These are phyloP conservation scores for Pan paniscus DNA, from an alignment of 2,113 vertebrate species.

Conservation along the genomic window DNA sequence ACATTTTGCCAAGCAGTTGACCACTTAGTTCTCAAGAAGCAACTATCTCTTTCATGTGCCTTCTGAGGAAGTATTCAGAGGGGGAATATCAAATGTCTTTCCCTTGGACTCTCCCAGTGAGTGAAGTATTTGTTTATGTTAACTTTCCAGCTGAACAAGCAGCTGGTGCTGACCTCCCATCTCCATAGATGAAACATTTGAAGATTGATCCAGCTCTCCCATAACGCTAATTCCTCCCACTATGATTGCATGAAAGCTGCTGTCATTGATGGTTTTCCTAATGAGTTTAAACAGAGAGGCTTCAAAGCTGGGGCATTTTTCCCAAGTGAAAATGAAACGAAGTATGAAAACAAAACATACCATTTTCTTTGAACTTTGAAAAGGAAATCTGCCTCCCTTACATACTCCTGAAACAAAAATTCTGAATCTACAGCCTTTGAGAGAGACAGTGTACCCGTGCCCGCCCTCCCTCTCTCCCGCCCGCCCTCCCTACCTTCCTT, in stretches of 20 bases:
- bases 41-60: not conserved
- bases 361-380: not conserved
- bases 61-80: not conserved
- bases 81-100: not conserved
- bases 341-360: slow-evolving; percentile 69
- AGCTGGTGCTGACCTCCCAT: slow-evolving; percentile 47
- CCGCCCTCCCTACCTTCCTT: not conserved
- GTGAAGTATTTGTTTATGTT: slow-evolving; percentile 59
- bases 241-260: slow-evolving; percentile 61
- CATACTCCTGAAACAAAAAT: not conserved
- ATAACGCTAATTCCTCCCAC: slow-evolving; percentile 50
- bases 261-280: slow-evolving; percentile 49
- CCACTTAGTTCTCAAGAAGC: not conserved
- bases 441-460: too few species aligned
- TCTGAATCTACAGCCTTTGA: not conserved
- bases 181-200: slow-evolving; percentile 54
- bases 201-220: slow-evolving; percentile 59
- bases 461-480: fast-evolving
- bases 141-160: slow-evolving; percentile 59
- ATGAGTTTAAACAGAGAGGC: slow-evolving; percentile 71
- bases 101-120: not conserved
- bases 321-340: slow-evolving; percentile 48
- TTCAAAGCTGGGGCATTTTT: not conserved
- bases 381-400: slow-evolving; percentile 30
- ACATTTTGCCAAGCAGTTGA: not conserved